Percentiles rank a stretch among this genome's conserved stretches.
These are phyloP conservation scores for Ophion ellenae DNA, from an alignment of 2,888 invertebrate species.

Conservation along the genomic window DNA sequence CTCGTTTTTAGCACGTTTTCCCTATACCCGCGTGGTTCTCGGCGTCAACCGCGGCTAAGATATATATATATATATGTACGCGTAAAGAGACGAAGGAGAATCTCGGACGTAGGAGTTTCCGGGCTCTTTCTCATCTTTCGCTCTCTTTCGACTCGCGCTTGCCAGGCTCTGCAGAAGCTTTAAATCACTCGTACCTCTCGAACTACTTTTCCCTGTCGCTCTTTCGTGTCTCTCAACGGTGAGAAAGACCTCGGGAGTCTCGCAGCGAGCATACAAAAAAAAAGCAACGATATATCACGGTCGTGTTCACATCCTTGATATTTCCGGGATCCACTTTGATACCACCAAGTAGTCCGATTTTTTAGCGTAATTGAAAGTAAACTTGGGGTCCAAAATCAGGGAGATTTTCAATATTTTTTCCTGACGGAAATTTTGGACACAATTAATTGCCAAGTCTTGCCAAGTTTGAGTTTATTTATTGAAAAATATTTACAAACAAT, in stretches of 20 bases:
- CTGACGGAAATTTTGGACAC: too few species aligned
- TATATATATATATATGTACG: neutral
- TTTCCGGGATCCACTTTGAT: constrained; percentile 1
- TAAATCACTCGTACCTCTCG: constrained; percentile 41
- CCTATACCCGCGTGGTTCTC: constrained; percentile 49
- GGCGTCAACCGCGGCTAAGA: neutral
- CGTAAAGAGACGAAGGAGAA: neutral
- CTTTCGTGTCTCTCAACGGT: constrained; percentile 9
- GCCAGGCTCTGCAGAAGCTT: constrained; percentile 21
- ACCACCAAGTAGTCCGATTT: neutral
- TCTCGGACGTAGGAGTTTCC: constrained; percentile 55
- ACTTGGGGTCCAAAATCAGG: too few species aligned
- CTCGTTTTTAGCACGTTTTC: constrained; percentile 66
- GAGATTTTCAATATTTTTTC: too few species aligned
- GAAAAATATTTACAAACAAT: too few species aligned
- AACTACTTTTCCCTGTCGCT: constrained; percentile 23
- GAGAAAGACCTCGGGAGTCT: constrained; percentile 20
- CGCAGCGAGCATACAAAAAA: neutral
- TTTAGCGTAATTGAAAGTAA: neutral
- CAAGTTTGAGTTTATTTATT: too few species aligned
- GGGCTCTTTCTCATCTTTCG: constrained; percentile 23
- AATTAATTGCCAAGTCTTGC: too few species aligned
- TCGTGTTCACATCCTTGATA: neutral
- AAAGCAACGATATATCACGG: neutral
- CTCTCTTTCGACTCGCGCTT: constrained; percentile 16